Conservation (phyloP, 2,113 vertebrate genomes). For the Ochotona princeps region DNA sequence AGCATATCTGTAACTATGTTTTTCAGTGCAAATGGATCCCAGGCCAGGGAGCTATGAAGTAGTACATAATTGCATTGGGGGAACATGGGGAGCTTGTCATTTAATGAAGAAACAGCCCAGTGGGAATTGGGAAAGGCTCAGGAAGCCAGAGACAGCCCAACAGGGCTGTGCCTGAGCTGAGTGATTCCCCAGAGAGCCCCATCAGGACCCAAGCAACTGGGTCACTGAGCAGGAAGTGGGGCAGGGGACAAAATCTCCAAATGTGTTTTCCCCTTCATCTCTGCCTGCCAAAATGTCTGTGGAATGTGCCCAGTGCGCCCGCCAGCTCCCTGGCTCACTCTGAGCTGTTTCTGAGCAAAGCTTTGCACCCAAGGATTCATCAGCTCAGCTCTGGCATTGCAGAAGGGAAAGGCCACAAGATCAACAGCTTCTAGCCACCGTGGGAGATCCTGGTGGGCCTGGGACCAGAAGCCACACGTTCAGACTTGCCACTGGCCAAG, state of each 20-base stretch:
- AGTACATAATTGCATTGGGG: conserved; percentile 14
- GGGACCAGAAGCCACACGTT: rapidly evolving
- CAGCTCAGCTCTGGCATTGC: rapidly evolving
- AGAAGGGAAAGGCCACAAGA: not conserved
- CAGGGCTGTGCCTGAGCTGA: rapidly evolving
- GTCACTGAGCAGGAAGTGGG: not conserved
- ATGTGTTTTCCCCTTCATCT: not conserved
- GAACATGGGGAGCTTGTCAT: not conserved
- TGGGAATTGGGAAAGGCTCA: not conserved
- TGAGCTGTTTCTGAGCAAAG: not conserved
- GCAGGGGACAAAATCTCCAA: not conserved
- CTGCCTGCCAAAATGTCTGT: not conserved
- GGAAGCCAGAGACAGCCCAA: not conserved
- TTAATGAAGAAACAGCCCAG: not conserved
- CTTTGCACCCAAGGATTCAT: rapidly evolving
- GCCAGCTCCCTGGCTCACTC: not conserved
- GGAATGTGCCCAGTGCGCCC: not conserved
- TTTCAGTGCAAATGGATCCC: not conserved
- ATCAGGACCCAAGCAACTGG: not conserved
- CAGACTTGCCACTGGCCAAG: rapidly evolving
- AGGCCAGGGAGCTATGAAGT: conserved; percentile 51
- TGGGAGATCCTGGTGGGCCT: not conserved
- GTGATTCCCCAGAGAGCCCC: not conserved
- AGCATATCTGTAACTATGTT: not conserved
- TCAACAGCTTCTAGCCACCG: not conserved